A percentile compares a stretch with the other conserved stretches of the same genome.
phyloP scores from a whole-genome alignment of 1,140 invertebrate genomes.

The Philotrypesis tridentata region DNA sequence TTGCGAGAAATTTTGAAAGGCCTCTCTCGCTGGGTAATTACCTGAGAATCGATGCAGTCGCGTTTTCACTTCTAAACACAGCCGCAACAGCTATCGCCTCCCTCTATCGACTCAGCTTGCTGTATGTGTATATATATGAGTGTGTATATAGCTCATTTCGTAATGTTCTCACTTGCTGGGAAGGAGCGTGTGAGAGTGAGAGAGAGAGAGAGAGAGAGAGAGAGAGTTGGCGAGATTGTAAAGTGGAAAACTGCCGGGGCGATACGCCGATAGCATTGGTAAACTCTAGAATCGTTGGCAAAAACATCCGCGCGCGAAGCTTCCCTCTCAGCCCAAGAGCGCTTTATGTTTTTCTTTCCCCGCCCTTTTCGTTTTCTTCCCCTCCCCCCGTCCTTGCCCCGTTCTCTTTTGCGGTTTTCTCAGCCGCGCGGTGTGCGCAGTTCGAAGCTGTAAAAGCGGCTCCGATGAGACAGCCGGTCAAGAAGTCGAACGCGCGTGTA shows the following conservation, averaged over 20 bases:
- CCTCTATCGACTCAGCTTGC: not conserved
- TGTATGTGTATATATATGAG: not conserved
- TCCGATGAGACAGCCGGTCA: not conserved
- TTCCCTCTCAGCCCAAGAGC: not conserved
- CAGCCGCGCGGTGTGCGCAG: not conserved
- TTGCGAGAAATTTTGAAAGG: slow-evolving; percentile 6
- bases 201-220: not conserved
- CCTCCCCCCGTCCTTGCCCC: not conserved
- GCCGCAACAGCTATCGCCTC: not conserved
- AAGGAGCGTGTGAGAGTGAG: not conserved
- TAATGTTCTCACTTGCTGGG: not conserved
- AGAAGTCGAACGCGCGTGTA: not conserved
- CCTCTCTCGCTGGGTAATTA: not conserved
- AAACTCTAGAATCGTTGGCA: not conserved
- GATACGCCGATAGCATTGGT: not conserved
- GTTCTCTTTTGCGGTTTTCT: not conserved
- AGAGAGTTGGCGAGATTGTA: not conserved
- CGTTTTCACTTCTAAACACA: not conserved
- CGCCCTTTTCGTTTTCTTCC: not conserved
- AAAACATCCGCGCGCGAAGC: not conserved
- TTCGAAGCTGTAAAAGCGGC: not conserved
- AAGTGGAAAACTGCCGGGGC: not conserved
- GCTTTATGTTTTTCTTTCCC: not conserved
- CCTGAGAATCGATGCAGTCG: not conserved
- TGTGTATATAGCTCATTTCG: not conserved